These are phyloP conservation scores for Metalampra italica DNA, from an alignment of 2,888 invertebrate species.

Conservation along the genomic window DNA sequence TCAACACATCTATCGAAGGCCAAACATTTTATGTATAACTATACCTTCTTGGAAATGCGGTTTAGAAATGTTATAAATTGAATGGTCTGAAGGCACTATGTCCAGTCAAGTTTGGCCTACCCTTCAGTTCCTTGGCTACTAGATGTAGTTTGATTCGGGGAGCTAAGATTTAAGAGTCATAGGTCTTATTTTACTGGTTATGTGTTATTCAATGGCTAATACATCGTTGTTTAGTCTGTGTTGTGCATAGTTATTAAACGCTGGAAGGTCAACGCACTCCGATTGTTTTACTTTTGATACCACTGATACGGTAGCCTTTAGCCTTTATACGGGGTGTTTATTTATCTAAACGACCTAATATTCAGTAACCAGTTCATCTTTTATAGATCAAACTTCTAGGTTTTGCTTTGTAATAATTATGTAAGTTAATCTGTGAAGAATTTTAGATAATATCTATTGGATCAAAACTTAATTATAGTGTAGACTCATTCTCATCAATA, in stretches of 20 bases:
- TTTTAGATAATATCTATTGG: too few relatives aligned
- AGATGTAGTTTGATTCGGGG: constrained; percentile 16
- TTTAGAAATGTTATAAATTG: constrained; percentile 52
- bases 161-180: constrained; percentile 18
- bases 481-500: too few relatives aligned
- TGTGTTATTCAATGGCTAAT: constrained; percentile 48
- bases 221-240: constrained; percentile 45
- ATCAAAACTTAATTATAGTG: too few relatives aligned
- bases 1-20: background rate
- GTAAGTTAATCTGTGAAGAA: too few relatives aligned
- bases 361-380: too few relatives aligned
- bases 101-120: constrained; percentile 38
- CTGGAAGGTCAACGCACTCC: constrained; percentile 28
- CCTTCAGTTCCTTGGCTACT: constrained; percentile 25
- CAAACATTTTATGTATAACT: constrained; percentile 27
- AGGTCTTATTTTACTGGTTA: constrained; percentile 41
- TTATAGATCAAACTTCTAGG: too few relatives aligned
- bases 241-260: constrained; percentile 49
- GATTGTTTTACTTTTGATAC: constrained; percentile 22
- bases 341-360: too few relatives aligned
- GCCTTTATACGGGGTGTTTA: background rate
- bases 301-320: constrained; percentile 18
- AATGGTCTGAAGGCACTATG: constrained; percentile 25
- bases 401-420: too few relatives aligned
- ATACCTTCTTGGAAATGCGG: constrained; percentile 49